phyloP scores from a whole-genome alignment of 2,888 invertebrate species.

The Trachelus troglodyta region DNA sequence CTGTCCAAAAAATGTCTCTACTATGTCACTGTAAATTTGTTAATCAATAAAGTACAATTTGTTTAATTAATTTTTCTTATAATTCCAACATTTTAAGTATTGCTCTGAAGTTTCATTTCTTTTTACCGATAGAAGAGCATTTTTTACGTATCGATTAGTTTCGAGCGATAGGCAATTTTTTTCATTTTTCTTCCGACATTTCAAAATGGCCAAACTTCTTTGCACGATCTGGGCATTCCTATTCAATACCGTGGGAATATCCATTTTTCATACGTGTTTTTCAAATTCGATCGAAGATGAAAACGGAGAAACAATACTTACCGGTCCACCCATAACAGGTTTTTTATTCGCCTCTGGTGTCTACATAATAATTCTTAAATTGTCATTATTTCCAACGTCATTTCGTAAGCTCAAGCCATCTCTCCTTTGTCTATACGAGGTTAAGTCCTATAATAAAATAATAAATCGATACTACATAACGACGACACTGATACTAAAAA shows the following conservation, averaged over 20 bases:
- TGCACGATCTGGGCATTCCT: conserved; percentile 54
- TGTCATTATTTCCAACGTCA: conserved; percentile 43
- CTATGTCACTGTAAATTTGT: background rate
- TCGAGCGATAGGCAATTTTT: background rate
- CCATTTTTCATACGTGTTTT: conserved; percentile 52
- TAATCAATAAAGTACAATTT: background rate
- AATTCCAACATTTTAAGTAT: no score
- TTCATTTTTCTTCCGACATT: background rate
- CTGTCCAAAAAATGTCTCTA: background rate
- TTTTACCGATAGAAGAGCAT: background rate
- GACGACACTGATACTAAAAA: no score
- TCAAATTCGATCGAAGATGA: conserved; percentile 48
- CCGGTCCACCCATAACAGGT: conserved; percentile 46
- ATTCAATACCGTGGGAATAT: conserved; percentile 38
- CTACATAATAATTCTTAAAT: conserved; percentile 43
- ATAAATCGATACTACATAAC: no score
- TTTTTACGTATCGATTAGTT: background rate
- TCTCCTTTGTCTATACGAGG: conserved; percentile 49
- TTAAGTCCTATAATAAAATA: conserved; percentile 17
- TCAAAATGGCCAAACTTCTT: conserved; percentile 45
- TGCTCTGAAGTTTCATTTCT: background rate
- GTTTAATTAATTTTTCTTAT: background rate
- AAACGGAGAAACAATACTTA: conserved; percentile 40
- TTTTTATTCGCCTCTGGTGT: conserved; percentile 48
- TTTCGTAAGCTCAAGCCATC: conserved; percentile 40